Base-by-base conservation (phyloP, 2,797 vertebrate genomes). In the Cryptoblepharus egeriae region DNA sequence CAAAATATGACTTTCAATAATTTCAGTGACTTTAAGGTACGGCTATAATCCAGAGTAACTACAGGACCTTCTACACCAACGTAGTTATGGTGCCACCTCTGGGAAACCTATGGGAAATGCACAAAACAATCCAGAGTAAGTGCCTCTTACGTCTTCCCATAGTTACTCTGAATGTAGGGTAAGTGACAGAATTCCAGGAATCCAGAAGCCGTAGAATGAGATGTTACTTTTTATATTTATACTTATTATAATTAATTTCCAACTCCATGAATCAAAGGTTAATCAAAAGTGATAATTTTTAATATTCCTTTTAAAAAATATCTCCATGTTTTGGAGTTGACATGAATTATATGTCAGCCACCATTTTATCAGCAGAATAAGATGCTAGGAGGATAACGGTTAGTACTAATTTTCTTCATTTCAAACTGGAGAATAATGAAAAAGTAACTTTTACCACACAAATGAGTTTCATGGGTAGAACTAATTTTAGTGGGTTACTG, bases 191-290 rank as follows among this genome's bases (percentile, higher is more conserved):
- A 26, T 6, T 88, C 20, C 73, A 68, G 32, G 76, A 35, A 83
- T 67, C 70, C 70, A 84, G 77, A 80, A 58, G 45, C 49, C 85
- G 81, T 75, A 35, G 80, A 75, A 72, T 77, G 20, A 77, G 35
- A 58, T 83, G 82, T n/a, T 52, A 24, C 68, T 75, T 52, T 49
- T 49, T 26, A 55, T 39, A 75, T 83, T 77, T 42, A 71, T 88
- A 64, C 78, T 90, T 90, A 80, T 89, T 90, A 85, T 82, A 37
- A 81, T 88, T 86, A 81, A 77, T 92, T 90, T 88, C 86, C 79
- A 86, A 45, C 75, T 67, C 60, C 76, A 77, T 86, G 64, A 80
- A 78, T 83, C 18, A 32, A 74, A 88, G 75, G 83, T 85, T 90
- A 90, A 92, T 87, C 84, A 87, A 87, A 87, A 45, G 12, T 71